Conservation (phyloP, 2,797 vertebrate species). For the Chaenodraco wilsoni region DNA sequence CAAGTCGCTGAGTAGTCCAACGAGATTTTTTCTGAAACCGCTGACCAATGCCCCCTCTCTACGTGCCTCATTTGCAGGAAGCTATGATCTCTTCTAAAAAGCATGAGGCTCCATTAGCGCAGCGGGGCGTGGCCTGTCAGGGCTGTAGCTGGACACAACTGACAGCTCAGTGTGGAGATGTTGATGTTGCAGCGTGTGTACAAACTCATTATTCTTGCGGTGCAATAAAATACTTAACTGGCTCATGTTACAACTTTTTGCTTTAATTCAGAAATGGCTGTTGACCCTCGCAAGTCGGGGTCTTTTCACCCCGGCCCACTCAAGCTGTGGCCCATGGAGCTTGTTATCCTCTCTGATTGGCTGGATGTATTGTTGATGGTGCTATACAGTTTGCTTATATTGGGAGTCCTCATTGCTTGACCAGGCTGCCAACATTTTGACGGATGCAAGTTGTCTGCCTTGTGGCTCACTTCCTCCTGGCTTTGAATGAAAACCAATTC, state of each 20-base stretch:
- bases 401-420: slow-evolving; percentile 3
- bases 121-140: slow-evolving; percentile 37
- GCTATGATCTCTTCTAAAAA: slow-evolving; percentile 61
- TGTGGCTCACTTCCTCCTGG: slow-evolving; percentile 11
- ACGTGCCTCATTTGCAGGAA: slow-evolving; percentile 60
- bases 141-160: slow-evolving; percentile 10
- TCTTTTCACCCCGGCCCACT: slow-evolving; percentile 4
- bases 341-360: slow-evolving; percentile 24
- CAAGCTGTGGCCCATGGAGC: neutral
- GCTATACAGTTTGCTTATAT: slow-evolving; percentile 5
- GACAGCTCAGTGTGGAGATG: neutral
- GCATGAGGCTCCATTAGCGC: slow-evolving; percentile 58
- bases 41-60: slow-evolving; percentile 35
- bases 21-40: slow-evolving; percentile 40
- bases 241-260: neutral
- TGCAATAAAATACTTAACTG: slow-evolving; percentile 13
- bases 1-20: slow-evolving; percentile 16
- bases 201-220: slow-evolving; percentile 11
- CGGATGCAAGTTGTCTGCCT: neutral
- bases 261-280: slow-evolving; percentile 20
- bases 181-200: slow-evolving; percentile 17
- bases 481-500: slow-evolving; percentile 2
- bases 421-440: slow-evolving; percentile 11
- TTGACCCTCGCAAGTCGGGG: slow-evolving; percentile 9
- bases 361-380: slow-evolving; percentile 25